Percentiles rank a stretch among this genome's conserved stretches.
Conservation (phyloP, 2,113 vertebrate genomes). For the Sylvia atricapilla region DNA sequence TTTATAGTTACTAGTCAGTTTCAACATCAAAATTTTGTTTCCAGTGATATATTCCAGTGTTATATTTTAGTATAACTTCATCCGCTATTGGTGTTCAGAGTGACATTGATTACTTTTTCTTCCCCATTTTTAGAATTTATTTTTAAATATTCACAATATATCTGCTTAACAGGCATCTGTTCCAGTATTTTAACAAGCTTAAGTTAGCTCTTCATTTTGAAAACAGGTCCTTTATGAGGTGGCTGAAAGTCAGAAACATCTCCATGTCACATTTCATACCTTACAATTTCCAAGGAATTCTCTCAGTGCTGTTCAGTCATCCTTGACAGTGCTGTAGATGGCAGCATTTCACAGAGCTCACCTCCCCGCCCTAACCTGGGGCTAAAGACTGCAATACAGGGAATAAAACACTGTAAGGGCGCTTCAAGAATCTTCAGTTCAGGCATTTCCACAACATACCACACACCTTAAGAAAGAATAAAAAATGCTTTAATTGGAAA, state of each 20-base stretch:
- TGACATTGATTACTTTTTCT: background rate
- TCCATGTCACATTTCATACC: background rate
- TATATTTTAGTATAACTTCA: background rate
- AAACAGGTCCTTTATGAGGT: background rate
- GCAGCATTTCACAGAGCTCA: background rate
- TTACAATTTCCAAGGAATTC: background rate
- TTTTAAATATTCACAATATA: background rate
- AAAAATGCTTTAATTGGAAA: background rate
- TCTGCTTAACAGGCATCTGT: background rate
- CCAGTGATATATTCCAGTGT: background rate
- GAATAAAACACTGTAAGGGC: background rate
- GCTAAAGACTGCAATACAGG: background rate
- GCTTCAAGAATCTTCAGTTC: background rate
- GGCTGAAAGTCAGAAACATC: background rate
- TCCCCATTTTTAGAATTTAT: background rate
- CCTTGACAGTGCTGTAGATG: background rate
- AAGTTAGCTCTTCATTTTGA: background rate
- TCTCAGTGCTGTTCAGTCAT: background rate
- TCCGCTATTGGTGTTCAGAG: background rate
- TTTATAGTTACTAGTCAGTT: background rate
- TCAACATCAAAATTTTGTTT: background rate
- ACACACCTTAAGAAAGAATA: rapidly evolving
- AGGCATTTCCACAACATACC: background rate
- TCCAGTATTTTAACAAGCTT: background rate
- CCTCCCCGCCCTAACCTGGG: background rate